Base-by-base conservation (phyloP, 2,888 invertebrate species). In the Leptopterna dolabrata region DNA sequence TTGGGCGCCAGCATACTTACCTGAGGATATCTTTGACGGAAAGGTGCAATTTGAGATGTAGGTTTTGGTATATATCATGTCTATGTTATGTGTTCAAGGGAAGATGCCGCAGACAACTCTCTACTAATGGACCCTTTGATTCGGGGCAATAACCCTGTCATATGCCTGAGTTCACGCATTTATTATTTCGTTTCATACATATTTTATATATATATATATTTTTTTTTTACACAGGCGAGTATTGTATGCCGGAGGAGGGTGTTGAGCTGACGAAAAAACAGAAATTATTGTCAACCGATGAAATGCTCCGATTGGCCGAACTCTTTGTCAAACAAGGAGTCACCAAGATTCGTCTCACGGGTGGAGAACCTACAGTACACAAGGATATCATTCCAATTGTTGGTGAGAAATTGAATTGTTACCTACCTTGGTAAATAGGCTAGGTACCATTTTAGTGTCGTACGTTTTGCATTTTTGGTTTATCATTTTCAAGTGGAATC, bases 171-270 rank as follows among this genome's bases (percentile, higher is more conserved):
- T n/a, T n/a, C n/a, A n/a, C n/a, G n/a, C n/a, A n/a, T n/a, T n/a
- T n/a, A n/a, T n/a, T n/a, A n/a, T n/a, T n/a, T n/a, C n/a, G n/a
- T n/a, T n/a, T n/a, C n/a, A 7, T 36, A 36, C 36, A 2, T 36
- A 36, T 7, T 36, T 7, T 2, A 4, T 4, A 36, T 36, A 36
- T 7, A 2, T 36, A 4, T 7, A 36, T 7, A 36, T 36, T 36
- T 36, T 16, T 1, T 1, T 41, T 19, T n/a, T 78, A 45, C 6
- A n/a, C 91, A 98, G 98, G 98, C 93, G 95, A 95, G 90, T 99
- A 99, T 92, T 99, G 99, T 92, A 99, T 99, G 99, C 99, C 99
- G 11, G 96, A 95, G 70, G 97, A 97, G 91, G 99, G 99, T 73
- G 97, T 98, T 86, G 92, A 94, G 86, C 93, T 99, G 89, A 95